Evolutionary conservation across 2,113 vertebrate genomes (phyloP), one percentile per base, ranked within the genome.

Genomic region (Nycticryphes semicollaris): DNA sequence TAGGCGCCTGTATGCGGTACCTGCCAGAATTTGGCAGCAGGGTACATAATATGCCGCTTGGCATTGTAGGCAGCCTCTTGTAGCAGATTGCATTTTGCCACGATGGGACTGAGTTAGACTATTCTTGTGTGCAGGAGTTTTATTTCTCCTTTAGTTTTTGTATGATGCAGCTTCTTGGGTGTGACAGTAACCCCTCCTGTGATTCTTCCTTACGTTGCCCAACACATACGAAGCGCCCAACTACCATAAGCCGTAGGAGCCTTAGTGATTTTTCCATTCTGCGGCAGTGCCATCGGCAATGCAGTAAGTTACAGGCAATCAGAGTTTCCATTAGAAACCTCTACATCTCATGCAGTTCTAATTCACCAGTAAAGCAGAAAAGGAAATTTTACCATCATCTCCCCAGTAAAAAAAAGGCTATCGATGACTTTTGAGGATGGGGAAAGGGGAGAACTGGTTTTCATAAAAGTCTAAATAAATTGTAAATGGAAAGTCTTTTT

Each of bases 181-280:
- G 70, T 73, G 77, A 89, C 72, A 50, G 37, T 57, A 87, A 85
- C 67, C 53, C 28, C 25, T 84, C 74, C 54, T 47, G 41, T 79
- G 67, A 39, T 53, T 87, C 78, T 79, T 94, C 73, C 85, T 94
- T 92, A 56, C 33, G 22, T 82, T 92, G 84, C 66, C 86, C 69
- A 79, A 11, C 39, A 50, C 74, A 76, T 24, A 25, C 21, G 76
- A 80, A 83, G 73, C 51, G 25, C 37, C 50, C 45, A 89, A 7
- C 81, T 82, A 82, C 24, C 59, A 62, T 41, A 87, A 94, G 67
- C 92, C 4, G 1, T 53, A 87, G 84, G 66, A 96, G 54, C 63
- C 81, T 35, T 91, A 96, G 91, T 95, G 96, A 95, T 96, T 96
- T 97, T 97, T 96, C 95, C 96, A 74, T 95, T 94, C 91, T 80